Evolutionary conservation across 2,113 vertebrate species (phyloP).

Genomic region (Taxidea taxus): DNA sequence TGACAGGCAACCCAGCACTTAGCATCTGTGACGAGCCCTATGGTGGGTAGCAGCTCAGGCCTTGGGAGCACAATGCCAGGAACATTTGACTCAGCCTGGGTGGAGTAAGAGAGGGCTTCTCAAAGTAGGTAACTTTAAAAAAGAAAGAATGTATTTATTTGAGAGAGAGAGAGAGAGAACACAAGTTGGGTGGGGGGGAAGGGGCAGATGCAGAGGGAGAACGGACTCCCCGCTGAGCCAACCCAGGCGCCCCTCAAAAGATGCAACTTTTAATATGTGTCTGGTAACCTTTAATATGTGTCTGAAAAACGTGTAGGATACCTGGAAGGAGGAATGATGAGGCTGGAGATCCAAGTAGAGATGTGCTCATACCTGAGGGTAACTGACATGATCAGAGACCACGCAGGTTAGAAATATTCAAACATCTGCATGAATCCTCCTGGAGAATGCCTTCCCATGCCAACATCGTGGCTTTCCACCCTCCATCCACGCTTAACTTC

Average conservation of each 20-base stretch:
- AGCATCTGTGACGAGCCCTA: neutral
- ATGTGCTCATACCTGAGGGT: neutral
- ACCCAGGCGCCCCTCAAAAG: neutral
- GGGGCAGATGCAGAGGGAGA: too few species aligned
- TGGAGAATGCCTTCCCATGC: neutral
- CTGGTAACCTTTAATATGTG: neutral
- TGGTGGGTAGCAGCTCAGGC: too few species aligned
- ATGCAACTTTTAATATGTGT: neutral
- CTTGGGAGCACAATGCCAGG: neutral
- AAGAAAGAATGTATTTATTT: too few species aligned
- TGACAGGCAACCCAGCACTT: neutral
- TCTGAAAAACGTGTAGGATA: neutral
- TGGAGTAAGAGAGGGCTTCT: neutral
- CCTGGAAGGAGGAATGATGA: neutral
- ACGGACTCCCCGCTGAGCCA: too few species aligned
- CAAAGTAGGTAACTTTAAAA: neutral
- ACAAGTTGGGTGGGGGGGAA: too few species aligned
- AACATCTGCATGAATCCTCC: neutral
- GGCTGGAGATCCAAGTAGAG: neutral
- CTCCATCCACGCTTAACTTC: neutral
- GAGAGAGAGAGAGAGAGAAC: too few species aligned
- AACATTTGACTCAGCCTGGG: too few species aligned
- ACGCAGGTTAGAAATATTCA: neutral
- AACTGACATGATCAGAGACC: accelerated
- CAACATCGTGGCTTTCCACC: neutral